phyloP scores from a whole-genome alignment of 1,140 invertebrate species.

The Phocides pigmalion region DNA sequence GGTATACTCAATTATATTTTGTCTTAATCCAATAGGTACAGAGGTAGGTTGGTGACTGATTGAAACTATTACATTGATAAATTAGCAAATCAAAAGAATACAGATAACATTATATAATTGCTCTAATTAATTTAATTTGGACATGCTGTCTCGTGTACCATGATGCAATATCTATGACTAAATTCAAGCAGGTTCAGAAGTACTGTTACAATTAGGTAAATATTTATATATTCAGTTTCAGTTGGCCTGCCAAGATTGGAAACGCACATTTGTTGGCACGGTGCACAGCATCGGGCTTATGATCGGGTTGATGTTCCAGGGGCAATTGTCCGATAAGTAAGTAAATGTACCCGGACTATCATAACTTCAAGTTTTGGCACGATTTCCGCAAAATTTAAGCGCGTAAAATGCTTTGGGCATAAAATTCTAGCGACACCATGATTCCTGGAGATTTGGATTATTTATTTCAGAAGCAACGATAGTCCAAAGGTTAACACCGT shows the following conservation, averaged over 20 bases:
- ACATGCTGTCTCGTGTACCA: too few species aligned
- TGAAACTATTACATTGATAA: too few species aligned
- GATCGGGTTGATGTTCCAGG: slow-evolving; percentile 56
- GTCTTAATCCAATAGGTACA: too few species aligned
- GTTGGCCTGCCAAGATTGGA: slow-evolving; percentile 65
- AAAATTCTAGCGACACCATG: slow-evolving; percentile 21
- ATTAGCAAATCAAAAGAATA: too few species aligned
- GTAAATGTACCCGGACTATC: slow-evolving; percentile 32
- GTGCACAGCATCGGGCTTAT: slow-evolving; percentile 76
- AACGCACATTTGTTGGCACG: slow-evolving; percentile 79
- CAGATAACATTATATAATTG: too few species aligned
- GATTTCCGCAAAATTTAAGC: slow-evolving; percentile 1
- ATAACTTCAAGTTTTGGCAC: slow-evolving; percentile 32
- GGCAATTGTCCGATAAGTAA: slow-evolving; percentile 64
- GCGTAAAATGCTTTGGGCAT: slow-evolving; percentile 15
- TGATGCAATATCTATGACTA: too few species aligned
- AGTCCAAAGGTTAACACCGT: too few species aligned
- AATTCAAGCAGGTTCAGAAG: too few species aligned
- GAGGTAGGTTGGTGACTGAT: too few species aligned
- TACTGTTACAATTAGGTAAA: not conserved
- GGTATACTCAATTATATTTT: too few species aligned
- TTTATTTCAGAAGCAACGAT: not conserved
- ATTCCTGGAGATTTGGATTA: not conserved
- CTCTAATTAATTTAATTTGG: too few species aligned
- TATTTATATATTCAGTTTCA: slow-evolving; percentile 44